Evolutionary conservation across 2,797 vertebrate genomes (phyloP).

Genomic region (Lophius americanus): DNA sequence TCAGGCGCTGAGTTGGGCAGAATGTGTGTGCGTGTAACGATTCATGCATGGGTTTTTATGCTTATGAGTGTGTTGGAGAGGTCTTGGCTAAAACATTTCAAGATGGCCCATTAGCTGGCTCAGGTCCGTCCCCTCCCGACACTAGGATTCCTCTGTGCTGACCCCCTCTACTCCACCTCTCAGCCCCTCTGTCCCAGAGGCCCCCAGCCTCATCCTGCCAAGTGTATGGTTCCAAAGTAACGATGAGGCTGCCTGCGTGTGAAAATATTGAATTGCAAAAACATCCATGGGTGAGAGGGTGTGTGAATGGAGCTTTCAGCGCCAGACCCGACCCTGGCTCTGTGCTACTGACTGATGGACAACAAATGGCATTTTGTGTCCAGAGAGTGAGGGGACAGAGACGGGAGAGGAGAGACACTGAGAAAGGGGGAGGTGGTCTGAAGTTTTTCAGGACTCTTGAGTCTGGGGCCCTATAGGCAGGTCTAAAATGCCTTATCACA

Average conservation of each 20-base stretch:
- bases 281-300: conserved; percentile 89
- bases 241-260: conserved; percentile 94
- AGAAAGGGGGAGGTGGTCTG: conserved; percentile 18
- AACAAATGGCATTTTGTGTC: conserved; percentile 91
- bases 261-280: conserved; percentile 99
- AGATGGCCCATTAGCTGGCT: conserved; percentile 83
- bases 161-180: conserved; percentile 65
- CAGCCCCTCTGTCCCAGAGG: conserved; percentile 80
- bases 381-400: conserved; percentile 46
- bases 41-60: conserved; percentile 9
- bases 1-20: conserved; percentile 72
- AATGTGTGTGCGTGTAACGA: conserved; percentile 40
- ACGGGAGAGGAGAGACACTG: conserved; percentile 41
- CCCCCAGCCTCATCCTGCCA: conserved; percentile 84
- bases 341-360: conserved; percentile 91
- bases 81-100: conserved; percentile 84
- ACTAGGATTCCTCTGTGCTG: conserved; percentile 77
- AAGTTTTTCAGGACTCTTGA: conserved; percentile 69
- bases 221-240: conserved; percentile 95
- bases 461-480: conserved; percentile 58
- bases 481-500: conserved; percentile 79
- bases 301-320: conserved; percentile 93
- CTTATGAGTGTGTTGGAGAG: conserved; percentile 59
- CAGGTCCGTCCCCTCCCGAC: conserved; percentile 64
- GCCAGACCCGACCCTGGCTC: conserved; percentile 78